Evolutionary conservation across 2,113 vertebrate genomes (phyloP), one percentile per base, ranked within the genome.

Genomic region (Lanius collurio): DNA sequence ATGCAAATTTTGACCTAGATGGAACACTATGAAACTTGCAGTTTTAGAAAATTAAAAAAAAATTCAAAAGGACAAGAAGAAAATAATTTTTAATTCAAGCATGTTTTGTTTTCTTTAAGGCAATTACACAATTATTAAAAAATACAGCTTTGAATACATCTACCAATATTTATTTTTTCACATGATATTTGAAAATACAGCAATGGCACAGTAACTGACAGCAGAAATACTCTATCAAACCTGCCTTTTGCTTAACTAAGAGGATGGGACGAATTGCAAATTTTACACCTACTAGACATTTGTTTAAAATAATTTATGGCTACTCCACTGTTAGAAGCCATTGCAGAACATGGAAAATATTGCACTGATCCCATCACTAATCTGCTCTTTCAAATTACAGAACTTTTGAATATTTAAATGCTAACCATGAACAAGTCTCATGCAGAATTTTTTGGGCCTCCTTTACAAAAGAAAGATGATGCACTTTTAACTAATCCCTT

Each of bases 1-100:
- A 76, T 49, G 83, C 65, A 59, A 93, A 93, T 91, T 94, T 89
- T 89, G 69, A 91, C 87, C 84, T 82, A 93, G 52, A 90, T 91
- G 78, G 76, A 89, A 63, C 73, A 77, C 33, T 62, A 41, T 14
- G 37, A 89, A 93, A 84, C 56, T 31, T 65, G 44, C 15, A 70
- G 31, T 30, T 84, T 68, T 46, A 88, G 21, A 75, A 83, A 50
- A 5, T 57, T 31, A 3, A 67, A 83, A 91, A 80, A 55, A 73
- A 8, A 9, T 9, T 59, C 11, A 65, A 50, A 81, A 89, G 37
- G 37, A 74, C 37, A 62, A 53, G n/a, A 53, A 55, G 33, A 62
- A 87, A 74, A 65, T 27, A 0, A 35, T 64, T 63, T 74, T 63
- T 47, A 63, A 55, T 27, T 78, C 11, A 31, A 44, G 28, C 11